Base-by-base conservation (phyloP, 1,140 invertebrate species). In the Bursaphelenchus mucronatus region DNA sequence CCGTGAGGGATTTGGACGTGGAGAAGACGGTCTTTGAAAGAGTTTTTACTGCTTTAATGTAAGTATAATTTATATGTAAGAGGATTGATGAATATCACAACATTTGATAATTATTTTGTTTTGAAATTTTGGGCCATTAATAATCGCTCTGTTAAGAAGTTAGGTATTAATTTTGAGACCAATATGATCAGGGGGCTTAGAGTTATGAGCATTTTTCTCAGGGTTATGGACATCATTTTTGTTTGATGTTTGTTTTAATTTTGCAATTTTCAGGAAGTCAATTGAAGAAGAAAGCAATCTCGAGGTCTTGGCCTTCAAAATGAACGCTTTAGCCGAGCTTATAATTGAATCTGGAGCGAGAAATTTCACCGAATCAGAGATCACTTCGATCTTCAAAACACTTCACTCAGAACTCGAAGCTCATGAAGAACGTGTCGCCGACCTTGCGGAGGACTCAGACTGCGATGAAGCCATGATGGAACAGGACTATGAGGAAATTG, bases 371-470 rank as follows among this genome's bases (percentile, higher is more conserved):
- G 92, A 80, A 86, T 91, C 61, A 88, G 91, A 77, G 92, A 97
- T 84, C 93, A 97, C 85, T 92, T 97, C 21, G 7, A 75, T 71
- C 19, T 74, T 66, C 50, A 15, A 8, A 11, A 47, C 75, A 17
- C 84, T 97, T 10, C 88, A 93, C 76, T 93, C 92, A 82, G 86
- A 92, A 67, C 85, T 98, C 53, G 87, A 87, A 53, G 88, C 92
- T 77, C 94, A 98, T 80, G 97, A 82, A 87, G 91, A 77, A 86
- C 89, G 66, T 17, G 13, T 65, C 9, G 44, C 41, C 30, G 73
- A 70, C 17, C 49, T 72, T 19, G 47, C 58, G 43, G 75, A 70
- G 53, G 63, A 47, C 4, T 19, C 45, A 0, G 70, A 71, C 15
- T 66, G 71, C 41, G 75, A 76, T 30, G 77, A 81, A 66, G 74